Evolutionary conservation across 1,140 invertebrate species (phyloP).

Genomic region (Eciton burchellii): DNA sequence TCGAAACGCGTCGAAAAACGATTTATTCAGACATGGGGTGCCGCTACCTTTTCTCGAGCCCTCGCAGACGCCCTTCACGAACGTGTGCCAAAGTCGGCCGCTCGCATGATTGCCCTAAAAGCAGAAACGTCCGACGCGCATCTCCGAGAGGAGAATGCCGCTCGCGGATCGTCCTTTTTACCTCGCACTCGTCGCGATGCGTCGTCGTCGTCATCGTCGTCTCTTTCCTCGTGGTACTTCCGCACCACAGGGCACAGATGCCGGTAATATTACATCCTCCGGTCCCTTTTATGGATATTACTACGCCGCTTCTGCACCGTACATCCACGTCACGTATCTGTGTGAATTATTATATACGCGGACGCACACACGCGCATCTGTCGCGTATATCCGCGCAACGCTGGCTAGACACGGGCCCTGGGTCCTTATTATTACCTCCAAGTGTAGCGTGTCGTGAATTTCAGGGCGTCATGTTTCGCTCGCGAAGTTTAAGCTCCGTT

Average conservation of each 20-base stretch:
- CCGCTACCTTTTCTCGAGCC: conserved; percentile 6
- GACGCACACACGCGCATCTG: background rate
- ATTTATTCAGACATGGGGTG: conserved; percentile 66
- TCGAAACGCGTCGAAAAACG: conserved; percentile 75
- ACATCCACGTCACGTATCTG: conserved; percentile 50
- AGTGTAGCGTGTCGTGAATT: conserved; percentile 51
- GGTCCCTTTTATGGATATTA: conserved; percentile 85
- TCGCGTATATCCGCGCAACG: conserved; percentile 47
- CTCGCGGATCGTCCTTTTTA: conserved; percentile 66
- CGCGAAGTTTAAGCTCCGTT: conserved; percentile 52
- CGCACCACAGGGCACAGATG: conserved; percentile 79
- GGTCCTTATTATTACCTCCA: conserved; percentile 56
- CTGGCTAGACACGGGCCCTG: conserved; percentile 27
- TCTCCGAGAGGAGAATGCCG: conserved; percentile 28
- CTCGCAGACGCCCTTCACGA: background rate
- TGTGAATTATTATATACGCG: conserved; percentile 66
- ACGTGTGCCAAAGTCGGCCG: background rate
- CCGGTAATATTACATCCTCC: conserved; percentile 83
- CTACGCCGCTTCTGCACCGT: conserved; percentile 71
- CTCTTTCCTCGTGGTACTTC: conserved; percentile 53
- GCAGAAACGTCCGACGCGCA: conserved; percentile 65
- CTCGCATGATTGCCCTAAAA: conserved; percentile 31
- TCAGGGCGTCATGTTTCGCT: conserved; percentile 30
- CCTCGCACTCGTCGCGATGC: conserved; percentile 40
- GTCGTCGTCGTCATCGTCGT: conserved; percentile 58